Evolutionary conservation across 1,140 invertebrate genomes (phyloP), one percentile per base, ranked within the genome.

Genomic region (Lanistes nyassanus): DNA sequence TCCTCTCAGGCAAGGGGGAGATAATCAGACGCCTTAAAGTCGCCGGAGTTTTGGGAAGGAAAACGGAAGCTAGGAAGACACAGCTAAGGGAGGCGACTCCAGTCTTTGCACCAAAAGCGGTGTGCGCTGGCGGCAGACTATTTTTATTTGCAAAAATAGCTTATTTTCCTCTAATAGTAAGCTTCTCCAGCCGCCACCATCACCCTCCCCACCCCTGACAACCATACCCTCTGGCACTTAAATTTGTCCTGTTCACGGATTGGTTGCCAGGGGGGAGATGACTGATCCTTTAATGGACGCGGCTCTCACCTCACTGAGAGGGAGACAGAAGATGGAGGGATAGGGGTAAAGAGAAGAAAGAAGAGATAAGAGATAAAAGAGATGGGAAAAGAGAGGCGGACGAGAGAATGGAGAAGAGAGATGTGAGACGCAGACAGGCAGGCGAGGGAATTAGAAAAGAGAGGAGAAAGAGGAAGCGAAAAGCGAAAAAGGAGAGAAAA

Each of bases 81-180:
- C 29, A 31, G 56, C 65, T 11, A 67, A 42, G 65, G 2, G 34
- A 29, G 73, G 77, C 70, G 72, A 76, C 75, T 53, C 62, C 64
- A 66, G 47, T 77, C 37, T 74, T 69, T 76, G 76, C 77, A 76
- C 73, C 56, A 72, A 74, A 76, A 47, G 55, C 80, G 53, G 66
- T 76, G 75, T 78, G 75, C 76, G 65, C 64, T 51, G 67, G 66
- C 51, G 74, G 77, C 75, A 77, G 69, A 68, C 79, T 77, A 80
- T 76, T 67, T 78, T 80, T 81, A 81, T 83, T 82, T 81, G 81
- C 78, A 79, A 79, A 83, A 81, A 80, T 81, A 81, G 79, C 81
- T 78, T 79, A 81, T 81, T 81, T 81, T 75, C 67, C 77, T 78
- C 76, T 76, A 76, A 81, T 79, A 78, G 75, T 47, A 47, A 47